Evolutionary conservation across 2,888 invertebrate species (phyloP).

Genomic region (Pachliopta kotzebuea): DNA sequence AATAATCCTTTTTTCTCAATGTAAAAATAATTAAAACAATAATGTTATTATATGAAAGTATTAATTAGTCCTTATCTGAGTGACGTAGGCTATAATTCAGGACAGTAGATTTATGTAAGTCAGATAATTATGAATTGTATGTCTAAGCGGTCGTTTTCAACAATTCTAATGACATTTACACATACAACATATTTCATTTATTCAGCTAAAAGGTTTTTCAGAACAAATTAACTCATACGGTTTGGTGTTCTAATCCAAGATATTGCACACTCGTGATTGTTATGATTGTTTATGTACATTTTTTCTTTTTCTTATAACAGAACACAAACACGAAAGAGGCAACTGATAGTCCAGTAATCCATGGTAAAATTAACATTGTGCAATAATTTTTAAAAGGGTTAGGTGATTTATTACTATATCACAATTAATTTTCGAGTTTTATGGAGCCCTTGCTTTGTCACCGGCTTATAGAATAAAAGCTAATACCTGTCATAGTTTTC

Average conservation of each 20-base stretch:
- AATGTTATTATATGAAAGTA: too few relatives aligned
- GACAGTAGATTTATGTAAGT: too few relatives aligned
- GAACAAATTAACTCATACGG: neutral
- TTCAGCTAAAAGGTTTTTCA: neutral
- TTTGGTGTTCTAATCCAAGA: neutral
- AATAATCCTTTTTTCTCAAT: too few relatives aligned
- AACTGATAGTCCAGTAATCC: slow-evolving; percentile 46
- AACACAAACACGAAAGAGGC: slow-evolving; percentile 39
- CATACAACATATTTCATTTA: neutral
- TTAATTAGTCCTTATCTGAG: too few relatives aligned
- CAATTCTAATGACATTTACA: neutral
- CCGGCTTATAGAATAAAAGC: neutral
- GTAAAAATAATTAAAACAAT: too few relatives aligned
- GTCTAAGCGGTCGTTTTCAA: neutral
- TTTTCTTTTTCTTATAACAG: slow-evolving; percentile 32
- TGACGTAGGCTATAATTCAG: too few relatives aligned
- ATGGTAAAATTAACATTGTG: slow-evolving; percentile 52
- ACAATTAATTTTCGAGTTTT: neutral
- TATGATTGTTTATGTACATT: neutral
- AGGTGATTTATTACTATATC: neutral
- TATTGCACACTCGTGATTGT: neutral
- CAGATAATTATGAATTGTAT: too few relatives aligned
- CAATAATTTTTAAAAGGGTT: neutral
- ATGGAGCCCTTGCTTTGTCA: neutral
- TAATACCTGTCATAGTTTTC: slow-evolving; percentile 84